A percentile compares a stretch with the other conserved stretches of the same genome.
These are phyloP conservation scores for Acanthurus tractus DNA, from an alignment of 2,797 vertebrate species.

Conservation along the genomic window DNA sequence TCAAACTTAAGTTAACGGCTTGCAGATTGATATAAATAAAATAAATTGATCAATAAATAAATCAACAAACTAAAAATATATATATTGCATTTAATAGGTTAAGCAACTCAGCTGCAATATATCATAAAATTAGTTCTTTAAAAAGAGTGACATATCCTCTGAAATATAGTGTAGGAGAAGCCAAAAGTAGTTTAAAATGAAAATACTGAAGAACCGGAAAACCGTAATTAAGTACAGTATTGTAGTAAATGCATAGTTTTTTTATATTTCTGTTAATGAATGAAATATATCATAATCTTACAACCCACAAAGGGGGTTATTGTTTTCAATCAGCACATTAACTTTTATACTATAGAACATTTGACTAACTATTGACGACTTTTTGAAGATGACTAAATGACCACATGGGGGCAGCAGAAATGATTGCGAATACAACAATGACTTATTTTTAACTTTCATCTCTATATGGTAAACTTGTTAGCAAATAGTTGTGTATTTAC, in stretches of 20 bases:
- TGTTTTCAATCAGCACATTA: no score
- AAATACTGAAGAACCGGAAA: neutral
- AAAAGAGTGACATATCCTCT: neutral
- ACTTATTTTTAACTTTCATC: no score
- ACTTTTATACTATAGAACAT: neutral
- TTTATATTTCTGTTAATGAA: neutral
- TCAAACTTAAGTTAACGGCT: neutral
- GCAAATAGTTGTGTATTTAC: neutral
- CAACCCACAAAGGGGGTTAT: neutral
- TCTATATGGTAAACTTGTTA: no score
- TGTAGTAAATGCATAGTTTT: neutral
- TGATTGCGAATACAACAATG: no score
- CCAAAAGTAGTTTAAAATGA: neutral
- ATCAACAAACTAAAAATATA: neutral
- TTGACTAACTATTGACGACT: neutral
- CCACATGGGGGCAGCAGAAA: no score
- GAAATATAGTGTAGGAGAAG: neutral
- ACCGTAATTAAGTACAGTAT: neutral
- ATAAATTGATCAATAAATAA: neutral
- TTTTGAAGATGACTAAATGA: neutral
- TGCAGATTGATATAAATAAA: neutral
- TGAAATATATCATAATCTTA: neutral
- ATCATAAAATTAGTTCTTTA: no score
- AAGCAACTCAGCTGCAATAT: neutral
- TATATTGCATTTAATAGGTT: neutral